Conservation (phyloP, 1,140 invertebrate genomes). For the Meloidogyne exigua region DNA sequence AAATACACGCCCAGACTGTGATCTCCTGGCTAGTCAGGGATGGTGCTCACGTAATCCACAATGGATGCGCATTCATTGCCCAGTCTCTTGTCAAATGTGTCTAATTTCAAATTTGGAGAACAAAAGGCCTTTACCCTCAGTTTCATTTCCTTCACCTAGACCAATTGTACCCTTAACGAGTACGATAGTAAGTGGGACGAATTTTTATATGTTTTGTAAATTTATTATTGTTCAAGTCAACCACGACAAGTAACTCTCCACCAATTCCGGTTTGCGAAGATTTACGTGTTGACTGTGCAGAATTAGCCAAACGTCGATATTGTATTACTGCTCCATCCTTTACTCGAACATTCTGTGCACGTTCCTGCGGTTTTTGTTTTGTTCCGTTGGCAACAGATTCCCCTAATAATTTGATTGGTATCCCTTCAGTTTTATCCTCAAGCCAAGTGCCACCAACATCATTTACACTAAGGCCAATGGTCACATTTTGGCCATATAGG, state of each 20-base stretch:
- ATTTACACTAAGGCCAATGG: constrained; percentile 40
- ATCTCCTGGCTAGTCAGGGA: constrained; percentile 53
- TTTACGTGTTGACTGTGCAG: constrained; percentile 65
- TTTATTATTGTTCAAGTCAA: not conserved
- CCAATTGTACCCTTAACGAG: constrained; percentile 20
- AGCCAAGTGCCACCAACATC: constrained; percentile 31
- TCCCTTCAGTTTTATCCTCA: not conserved
- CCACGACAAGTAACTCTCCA: not conserved
- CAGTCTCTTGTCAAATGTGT: constrained; percentile 55
- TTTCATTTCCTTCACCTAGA: constrained; percentile 14
- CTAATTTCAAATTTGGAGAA: not conserved
- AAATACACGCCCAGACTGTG: constrained; percentile 56
- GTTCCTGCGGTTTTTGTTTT: constrained; percentile 61
- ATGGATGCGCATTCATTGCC: constrained; percentile 60
- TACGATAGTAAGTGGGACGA: not conserved
- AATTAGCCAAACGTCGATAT: constrained; percentile 55
- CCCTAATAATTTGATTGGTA: constrained; percentile 29
- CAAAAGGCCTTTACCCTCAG: not conserved
- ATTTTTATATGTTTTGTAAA: not conserved
- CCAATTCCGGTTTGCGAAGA: constrained; percentile 56
- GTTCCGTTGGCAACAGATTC: constrained; percentile 53
- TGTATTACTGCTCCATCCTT: constrained; percentile 57
- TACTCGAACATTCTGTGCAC: constrained; percentile 56
- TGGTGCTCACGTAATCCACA: constrained; percentile 59
- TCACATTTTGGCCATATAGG: constrained; percentile 49